A percentile compares a stretch with the other conserved stretches of the same genome.
phyloP scores from a whole-genome alignment of 2,797 vertebrate genomes.

The Tolypeutes matacus region DNA sequence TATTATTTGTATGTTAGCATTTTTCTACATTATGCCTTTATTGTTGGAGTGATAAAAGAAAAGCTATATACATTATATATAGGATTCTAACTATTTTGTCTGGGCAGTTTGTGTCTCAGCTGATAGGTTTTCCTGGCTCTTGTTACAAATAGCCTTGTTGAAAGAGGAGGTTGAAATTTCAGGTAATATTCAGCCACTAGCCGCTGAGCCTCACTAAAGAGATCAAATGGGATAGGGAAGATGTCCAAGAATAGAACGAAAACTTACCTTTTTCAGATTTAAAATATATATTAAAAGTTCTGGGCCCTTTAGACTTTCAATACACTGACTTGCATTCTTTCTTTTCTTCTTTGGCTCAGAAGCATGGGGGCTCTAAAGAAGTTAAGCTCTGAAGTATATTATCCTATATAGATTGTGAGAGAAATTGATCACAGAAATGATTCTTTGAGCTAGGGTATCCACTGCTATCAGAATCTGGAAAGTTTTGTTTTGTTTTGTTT shows the following conservation, averaged over 20 bases:
- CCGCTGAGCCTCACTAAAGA: neutral
- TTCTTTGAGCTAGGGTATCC: conserved; percentile 8
- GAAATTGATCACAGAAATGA: neutral
- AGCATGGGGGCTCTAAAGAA: neutral
- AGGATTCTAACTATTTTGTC: neutral
- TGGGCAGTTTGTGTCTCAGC: neutral
- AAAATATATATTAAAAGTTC: neutral
- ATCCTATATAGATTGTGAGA: neutral
- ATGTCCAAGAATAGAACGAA: conserved; percentile 23
- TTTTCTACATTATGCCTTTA: neutral
- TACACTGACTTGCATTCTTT: neutral
- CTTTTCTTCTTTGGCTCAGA: neutral
- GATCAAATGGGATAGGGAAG: neutral
- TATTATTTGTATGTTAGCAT: conserved; percentile 32
- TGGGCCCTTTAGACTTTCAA: neutral
- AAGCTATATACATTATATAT: neutral
- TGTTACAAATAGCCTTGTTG: conserved; percentile 3
- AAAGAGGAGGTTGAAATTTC: neutral
- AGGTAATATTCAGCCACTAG: neutral
- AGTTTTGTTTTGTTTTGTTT: neutral
- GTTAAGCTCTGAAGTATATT: conserved; percentile 20
- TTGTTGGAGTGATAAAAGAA: neutral
- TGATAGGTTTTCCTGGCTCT: neutral
- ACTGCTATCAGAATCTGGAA: neutral
- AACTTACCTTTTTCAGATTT: conserved; percentile 48